Base-by-base conservation (phyloP, 2,797 vertebrate genomes). In the Gouania willdenowi region DNA sequence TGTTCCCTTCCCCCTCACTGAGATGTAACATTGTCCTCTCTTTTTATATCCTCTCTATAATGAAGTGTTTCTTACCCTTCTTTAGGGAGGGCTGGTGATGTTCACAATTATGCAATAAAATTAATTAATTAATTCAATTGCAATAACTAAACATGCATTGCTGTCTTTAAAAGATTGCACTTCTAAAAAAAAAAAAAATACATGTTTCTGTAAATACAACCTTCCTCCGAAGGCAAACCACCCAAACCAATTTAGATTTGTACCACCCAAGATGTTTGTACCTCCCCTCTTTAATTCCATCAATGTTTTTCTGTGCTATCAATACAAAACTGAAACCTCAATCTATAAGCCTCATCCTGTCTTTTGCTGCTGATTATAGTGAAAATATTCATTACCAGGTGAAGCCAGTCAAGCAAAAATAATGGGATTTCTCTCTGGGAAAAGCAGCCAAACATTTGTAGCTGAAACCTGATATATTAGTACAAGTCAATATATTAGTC, bases 301-400 rank as follows among this genome's bases (percentile, higher is more conserved):
- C 19, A 48, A 22, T 40, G 39, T 26, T 41, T 36, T 41, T 65
- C 66, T 35, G 41, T 58, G 48, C 71, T 73, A 71, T 76, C 60
- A 67, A 55, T 51, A 48, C 37, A 41, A 43, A 59, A 61, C 66
- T 60, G 58, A 63, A 51, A 66, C 68, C 62, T 85, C 63, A 73
- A 77, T 84, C 68, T 74, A 75, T 62, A 71, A 65, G 52, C 59
- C 58, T n/a, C 55, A 62, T 66, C 54, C 71, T 57, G 45, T 74
- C 64, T 68, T 61, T 53, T 19, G 11, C 47, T 41, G 45, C 61
- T 66, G 74, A 83, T 80, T 83, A 77, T 60, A 58, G 50, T 12
- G 26, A 54, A 20, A 70, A 74, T 41, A 72, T 77, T 79, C 60
- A 52, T 57, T 59, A 69, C 77, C 67, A 80, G 74, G 70, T 86